A percentile compares a stretch with the other conserved stretches of the same genome.
Conservation (phyloP, 1,140 invertebrate genomes). For the Drosophila chauvacae region DNA sequence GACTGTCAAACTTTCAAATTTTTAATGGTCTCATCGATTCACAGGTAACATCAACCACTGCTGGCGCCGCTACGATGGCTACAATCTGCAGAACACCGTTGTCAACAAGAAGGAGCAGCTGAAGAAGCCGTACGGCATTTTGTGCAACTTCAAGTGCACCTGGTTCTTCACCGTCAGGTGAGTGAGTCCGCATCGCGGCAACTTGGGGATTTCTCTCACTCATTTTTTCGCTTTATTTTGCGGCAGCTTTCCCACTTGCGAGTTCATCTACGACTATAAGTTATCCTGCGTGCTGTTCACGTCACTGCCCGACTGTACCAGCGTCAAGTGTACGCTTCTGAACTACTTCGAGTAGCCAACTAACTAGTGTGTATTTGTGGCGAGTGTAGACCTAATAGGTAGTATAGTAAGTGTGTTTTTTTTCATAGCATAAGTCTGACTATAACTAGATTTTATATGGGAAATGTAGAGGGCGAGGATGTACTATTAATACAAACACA, state of each 20-base stretch:
- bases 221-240: not conserved
- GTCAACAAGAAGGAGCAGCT: conserved; percentile 83
- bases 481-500: conserved; percentile 34
- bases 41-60: conserved; percentile 82
- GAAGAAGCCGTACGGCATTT: conserved; percentile 83
- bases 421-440: conserved; percentile 56
- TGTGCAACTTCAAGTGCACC: conserved; percentile 84
- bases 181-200: conserved; percentile 28
- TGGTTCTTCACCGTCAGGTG: conserved; percentile 83
- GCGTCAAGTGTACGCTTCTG: conserved; percentile 80
- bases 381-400: conserved; percentile 17
- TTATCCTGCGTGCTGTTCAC: conserved; percentile 83
- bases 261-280: conserved; percentile 84
- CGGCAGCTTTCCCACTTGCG: conserved; percentile 77
- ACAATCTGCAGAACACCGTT: conserved; percentile 79
- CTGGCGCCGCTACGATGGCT: conserved; percentile 83
- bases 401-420: conserved; percentile 18
- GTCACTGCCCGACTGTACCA: conserved; percentile 83
- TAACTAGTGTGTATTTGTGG: conserved; percentile 53
- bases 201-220: not conserved
- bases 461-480: conserved; percentile 28
- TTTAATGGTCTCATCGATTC: not conserved
- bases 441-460: conserved; percentile 62
- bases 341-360: conserved; percentile 77
- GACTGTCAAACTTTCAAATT: not conserved